Evolutionary conservation across 2,113 vertebrate species (phyloP), one percentile per base, ranked within the genome.

Genomic region (Caretta caretta): DNA sequence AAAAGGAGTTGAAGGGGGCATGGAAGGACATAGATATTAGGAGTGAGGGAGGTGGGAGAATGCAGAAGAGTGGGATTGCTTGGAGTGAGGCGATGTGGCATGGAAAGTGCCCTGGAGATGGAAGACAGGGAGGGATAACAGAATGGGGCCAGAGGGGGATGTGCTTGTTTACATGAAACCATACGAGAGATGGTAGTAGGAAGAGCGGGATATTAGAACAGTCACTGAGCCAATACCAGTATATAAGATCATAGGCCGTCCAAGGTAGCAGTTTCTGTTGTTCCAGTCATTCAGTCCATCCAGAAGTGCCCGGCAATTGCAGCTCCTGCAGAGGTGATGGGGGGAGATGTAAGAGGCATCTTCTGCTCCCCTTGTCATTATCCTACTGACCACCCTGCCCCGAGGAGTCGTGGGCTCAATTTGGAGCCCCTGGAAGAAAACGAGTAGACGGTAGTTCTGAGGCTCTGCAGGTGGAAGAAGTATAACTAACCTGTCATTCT

Each of bases 401-500:
- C 11, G 29, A 62, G 57, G 5, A 62, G 57, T 62, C 27, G 5
- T 62, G 57, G 12, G 27, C 57, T 62, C 11, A 4, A 62, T 29
- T 62, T 62, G 57, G 25, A 62, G 57, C 57, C 29, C 57, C 27
- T 31, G 56, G 9, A 57, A 29, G 57, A 59, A 59, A 50, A 80
- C 11, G 49, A 51, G 50, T 80, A 35, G 79, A 5, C 35, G 51
- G 14, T 78, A 53, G 42, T 88, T 88, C 8, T n/a, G 1, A 1
- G 54, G 83, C 49, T 0, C 9, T 57, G 56, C 56, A 3, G 50
- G 12, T 42, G 24, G 2, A 29, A 35, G 65, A 50, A 0, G n/a
- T 46, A 14, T 1, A 6, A 10, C 22, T 8, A 92, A 83, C 62
- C 38, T 16, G 2, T 31, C 0, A 0, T 75, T 51, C 85, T 93